Conservation (phyloP, 2,888 invertebrate species). For the Masnerella sp. region DNA sequence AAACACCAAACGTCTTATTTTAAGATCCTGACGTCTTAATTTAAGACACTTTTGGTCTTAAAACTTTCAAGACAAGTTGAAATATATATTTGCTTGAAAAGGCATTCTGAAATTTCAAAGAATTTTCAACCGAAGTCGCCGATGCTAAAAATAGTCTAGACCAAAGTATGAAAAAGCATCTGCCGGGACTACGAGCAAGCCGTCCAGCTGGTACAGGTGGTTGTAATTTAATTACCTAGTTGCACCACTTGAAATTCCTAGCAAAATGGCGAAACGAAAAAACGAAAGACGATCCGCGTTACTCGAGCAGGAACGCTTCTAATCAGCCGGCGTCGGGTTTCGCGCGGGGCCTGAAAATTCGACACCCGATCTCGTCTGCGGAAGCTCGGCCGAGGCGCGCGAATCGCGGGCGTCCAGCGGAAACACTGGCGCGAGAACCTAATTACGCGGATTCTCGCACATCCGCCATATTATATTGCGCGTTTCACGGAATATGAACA, state of each 20-base stretch:
- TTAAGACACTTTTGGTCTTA: too few species aligned
- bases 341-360: constrained; percentile 12
- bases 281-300: background rate
- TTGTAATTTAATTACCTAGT: background rate
- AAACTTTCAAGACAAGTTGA: too few species aligned
- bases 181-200: too few species aligned
- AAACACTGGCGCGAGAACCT: constrained; percentile 22
- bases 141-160: too few species aligned
- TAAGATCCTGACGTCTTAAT: too few species aligned
- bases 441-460: constrained; percentile 43
- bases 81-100: too few species aligned
- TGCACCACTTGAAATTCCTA: background rate
- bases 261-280: background rate
- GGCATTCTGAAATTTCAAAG: too few species aligned
- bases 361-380: constrained; percentile 1
- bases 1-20: too few species aligned
- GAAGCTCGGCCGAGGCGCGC: constrained; percentile 16
- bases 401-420: constrained; percentile 9
- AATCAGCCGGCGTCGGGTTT: constrained; percentile 10
- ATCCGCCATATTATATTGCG: constrained; percentile 58
- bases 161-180: too few species aligned
- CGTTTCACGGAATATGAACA: too few species aligned
- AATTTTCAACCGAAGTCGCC: too few species aligned
- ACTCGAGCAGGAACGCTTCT: constrained; percentile 5
- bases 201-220: background rate